A percentile compares a stretch with the other conserved stretches of the same genome.
These are phyloP conservation scores for Drosophila chauvacae DNA, from an alignment of 1,140 invertebrate species.

Conservation along the genomic window DNA sequence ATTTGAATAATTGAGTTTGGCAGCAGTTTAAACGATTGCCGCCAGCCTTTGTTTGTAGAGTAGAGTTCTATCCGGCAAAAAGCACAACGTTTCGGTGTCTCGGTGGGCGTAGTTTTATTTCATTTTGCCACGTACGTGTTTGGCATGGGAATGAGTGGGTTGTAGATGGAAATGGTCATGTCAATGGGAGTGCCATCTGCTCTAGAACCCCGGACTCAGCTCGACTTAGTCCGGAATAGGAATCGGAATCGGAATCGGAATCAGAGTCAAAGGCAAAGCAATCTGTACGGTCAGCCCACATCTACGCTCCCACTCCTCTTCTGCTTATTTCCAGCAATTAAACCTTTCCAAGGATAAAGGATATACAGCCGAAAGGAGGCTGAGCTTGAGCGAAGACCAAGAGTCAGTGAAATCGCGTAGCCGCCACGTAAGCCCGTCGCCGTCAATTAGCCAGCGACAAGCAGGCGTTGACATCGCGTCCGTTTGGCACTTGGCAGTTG, in stretches of 20 bases:
- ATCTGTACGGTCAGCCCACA: slow-evolving; percentile 61
- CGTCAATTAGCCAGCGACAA: slow-evolving; percentile 60
- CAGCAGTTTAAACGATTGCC: too few relatives aligned
- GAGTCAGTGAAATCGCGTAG: slow-evolving; percentile 43
- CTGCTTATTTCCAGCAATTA: slow-evolving; percentile 68
- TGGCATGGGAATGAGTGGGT: slow-evolving; percentile 16
- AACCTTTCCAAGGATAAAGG: slow-evolving; percentile 58
- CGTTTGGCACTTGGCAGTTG: slow-evolving; percentile 40
- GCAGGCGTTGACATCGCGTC: slow-evolving; percentile 55
- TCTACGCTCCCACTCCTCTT: background rate
- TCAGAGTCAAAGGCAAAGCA: slow-evolving; percentile 51
- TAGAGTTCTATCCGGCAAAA: slow-evolving; percentile 22
- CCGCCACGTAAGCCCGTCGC: slow-evolving; percentile 45
- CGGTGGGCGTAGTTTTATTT: slow-evolving; percentile 75
- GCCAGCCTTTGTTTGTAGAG: too few relatives aligned
- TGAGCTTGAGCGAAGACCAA: background rate
- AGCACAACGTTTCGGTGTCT: slow-evolving; percentile 27
- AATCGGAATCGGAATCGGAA: slow-evolving; percentile 20
- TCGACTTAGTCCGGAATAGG: background rate
- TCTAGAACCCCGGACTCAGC: background rate
- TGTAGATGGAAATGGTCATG: slow-evolving; percentile 43
- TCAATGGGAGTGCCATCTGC: slow-evolving; percentile 35
- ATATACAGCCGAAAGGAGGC: slow-evolving; percentile 10
- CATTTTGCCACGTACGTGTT: slow-evolving; percentile 69
- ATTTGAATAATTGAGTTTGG: too few relatives aligned